phyloP scores from a whole-genome alignment of 1,140 invertebrate genomes.

The Maniola jurtina region DNA sequence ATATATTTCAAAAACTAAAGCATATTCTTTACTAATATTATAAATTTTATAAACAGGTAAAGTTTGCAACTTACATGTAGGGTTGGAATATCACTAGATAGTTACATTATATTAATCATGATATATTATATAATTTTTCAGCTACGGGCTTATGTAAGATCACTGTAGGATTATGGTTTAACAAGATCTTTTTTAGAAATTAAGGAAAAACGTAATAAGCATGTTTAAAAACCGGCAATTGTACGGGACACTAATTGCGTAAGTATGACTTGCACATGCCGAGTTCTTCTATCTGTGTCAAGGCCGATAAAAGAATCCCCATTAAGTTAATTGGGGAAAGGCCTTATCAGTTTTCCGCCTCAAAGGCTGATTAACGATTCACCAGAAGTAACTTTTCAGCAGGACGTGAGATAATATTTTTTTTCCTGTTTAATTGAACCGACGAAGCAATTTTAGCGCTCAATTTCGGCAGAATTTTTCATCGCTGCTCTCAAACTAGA shows the following conservation, averaged over 20 bases:
- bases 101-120: too few relatives aligned
- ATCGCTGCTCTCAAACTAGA: too few relatives aligned
- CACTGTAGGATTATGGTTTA: too few relatives aligned
- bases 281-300: conserved; percentile 5
- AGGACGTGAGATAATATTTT: conserved; percentile 33
- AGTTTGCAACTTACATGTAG: too few relatives aligned
- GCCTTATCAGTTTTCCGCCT: conserved; percentile 64
- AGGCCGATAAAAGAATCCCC: conserved; percentile 10
- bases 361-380: conserved; percentile 60
- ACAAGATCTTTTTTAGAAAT: too few relatives aligned
- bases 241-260: not conserved
- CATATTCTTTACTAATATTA: too few relatives aligned
- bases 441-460: not conserved
- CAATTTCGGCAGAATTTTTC: not conserved
- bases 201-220: too few relatives aligned
- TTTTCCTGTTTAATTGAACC: conserved; percentile 2
- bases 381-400: conserved; percentile 49
- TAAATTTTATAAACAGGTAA: too few relatives aligned
- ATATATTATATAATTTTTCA: too few relatives aligned
- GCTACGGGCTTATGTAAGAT: too few relatives aligned
- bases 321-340: conserved; percentile 53
- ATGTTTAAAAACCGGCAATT: not conserved
- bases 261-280: conserved; percentile 13
- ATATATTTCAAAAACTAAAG: too few relatives aligned
- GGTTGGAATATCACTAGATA: too few relatives aligned